phyloP scores from a whole-genome alignment of 2,888 invertebrate genomes.

The Bombylius discolor region DNA sequence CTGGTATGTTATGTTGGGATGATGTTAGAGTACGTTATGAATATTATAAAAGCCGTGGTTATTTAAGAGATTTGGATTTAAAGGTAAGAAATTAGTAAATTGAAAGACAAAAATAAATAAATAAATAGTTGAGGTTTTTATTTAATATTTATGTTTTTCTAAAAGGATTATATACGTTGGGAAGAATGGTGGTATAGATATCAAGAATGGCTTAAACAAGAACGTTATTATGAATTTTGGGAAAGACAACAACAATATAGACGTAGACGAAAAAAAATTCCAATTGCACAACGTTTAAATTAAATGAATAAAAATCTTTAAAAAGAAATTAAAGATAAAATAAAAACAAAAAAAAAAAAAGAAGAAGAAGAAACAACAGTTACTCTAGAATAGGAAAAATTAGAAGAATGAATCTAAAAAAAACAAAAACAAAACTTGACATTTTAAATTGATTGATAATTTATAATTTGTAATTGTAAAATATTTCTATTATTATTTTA shows the following conservation, averaged over 20 bases:
- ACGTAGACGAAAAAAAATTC: slow-evolving; percentile 35
- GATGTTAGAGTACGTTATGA: slow-evolving; percentile 78
- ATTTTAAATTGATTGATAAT: too few relatives aligned
- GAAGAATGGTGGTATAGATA: slow-evolving; percentile 89
- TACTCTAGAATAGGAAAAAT: not conserved
- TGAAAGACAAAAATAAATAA: not conserved
- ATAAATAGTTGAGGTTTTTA: not conserved
- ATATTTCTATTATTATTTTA: too few relatives aligned
- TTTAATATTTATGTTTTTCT: slow-evolving; percentile 18
- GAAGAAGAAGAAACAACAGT: not conserved
- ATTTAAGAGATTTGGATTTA: slow-evolving; percentile 51
- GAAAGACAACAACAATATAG: slow-evolving; percentile 35
- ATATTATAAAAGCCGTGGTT: slow-evolving; percentile 80
- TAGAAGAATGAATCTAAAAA: not conserved
- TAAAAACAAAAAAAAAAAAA: too few relatives aligned
- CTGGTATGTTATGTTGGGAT: slow-evolving; percentile 68
- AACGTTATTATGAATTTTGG: slow-evolving; percentile 38
- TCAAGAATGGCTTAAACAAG: slow-evolving; percentile 72
- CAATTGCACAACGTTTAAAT: slow-evolving; percentile 35
- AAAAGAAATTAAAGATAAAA: not conserved
- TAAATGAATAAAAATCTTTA: slow-evolving; percentile 14
- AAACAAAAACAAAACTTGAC: too few relatives aligned
- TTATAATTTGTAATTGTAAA: too few relatives aligned
- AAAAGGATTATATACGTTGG: slow-evolving; percentile 76
- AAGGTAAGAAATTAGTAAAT: slow-evolving; percentile 22